Evolutionary conservation across 1,140 invertebrate species (phyloP), one percentile per base, ranked within the genome.

Genomic region (Eulimnadia texana): DNA sequence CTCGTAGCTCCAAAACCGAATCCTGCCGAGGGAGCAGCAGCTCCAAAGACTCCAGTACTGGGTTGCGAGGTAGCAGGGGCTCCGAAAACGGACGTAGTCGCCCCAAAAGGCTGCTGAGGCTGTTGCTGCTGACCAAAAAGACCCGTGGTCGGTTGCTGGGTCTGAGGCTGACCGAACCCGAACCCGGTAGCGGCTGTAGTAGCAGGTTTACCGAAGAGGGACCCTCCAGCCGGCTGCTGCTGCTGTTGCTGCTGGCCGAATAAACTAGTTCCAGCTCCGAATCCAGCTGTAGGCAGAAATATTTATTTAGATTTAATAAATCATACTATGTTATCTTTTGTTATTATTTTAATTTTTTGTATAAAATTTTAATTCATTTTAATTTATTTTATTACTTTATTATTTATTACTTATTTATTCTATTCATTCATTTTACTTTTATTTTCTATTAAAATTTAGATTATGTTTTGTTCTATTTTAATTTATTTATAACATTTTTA

Each of bases 241-340:
- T 64, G 58, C 25, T 66, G 64, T 53, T 57, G 54, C 53, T 64
- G 64, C 50, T 68, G 67, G 56, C 69, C 72, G 68, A 73, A 73
- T n/a, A 71, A 61, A 50, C 69, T 64, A 29, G 66, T 59, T 24
- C 54, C 52, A 19, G 56, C 52, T 28, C 47, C 62, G 55, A 65
- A 58, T 16, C 55, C 55, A 25, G 28, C 10, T 22, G 23, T 10
- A 25, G n/a, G 16, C 16, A 58, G n/a, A 9, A 42, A 24, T 2
- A 49, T 33, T 47, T 10, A 29, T 6, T 29, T 6, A 58, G 22
- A n/a, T 2, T 10, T 25, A 54, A 53, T 23, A 53, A 53, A 2
- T 2, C 1, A 53, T 24, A 1, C 51, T 10, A 53, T 23, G 2
- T 2, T 2, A 53, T 1, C 25, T 53, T 53, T 53, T 9, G 16